Base-by-base conservation (phyloP, 1,140 invertebrate genomes). In the Leptinotarsa texana region DNA sequence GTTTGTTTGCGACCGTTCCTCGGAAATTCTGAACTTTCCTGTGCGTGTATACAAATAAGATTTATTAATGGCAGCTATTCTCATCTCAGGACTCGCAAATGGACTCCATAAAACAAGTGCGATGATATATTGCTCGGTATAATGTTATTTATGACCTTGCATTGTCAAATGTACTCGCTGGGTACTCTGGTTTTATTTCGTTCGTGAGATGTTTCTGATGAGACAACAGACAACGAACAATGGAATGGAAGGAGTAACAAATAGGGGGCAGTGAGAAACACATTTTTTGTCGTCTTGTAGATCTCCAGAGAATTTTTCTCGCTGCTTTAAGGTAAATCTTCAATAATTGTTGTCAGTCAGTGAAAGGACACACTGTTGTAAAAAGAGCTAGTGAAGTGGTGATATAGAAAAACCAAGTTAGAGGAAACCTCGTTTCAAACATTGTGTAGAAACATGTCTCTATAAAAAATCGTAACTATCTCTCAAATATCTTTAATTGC, bases 31-130 rank as follows among this genome's bases (percentile, higher is more conserved):
- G 65, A 69, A 62, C 66, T 62, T 62, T 69, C 48, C 21, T 63
- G 42, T 69, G 68, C 68, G 68, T 69, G 42, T 69, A 49, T 69
- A 66, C 63, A 69, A 69, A 69, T 51, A 69, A 69, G 68, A 69
- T 69, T 69, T 69, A 69, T 69, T 69, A 69, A 69, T 69, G 48
- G 68, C 42, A 22, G 42, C 42, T 47, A 51, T 69, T 51, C 51
- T 69, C 68, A 69, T 69, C 68, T 69, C 17, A 51, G 68, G 42
- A 69, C 68, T 49, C 68, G 48, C 68, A 69, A 69, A 69, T 69
- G 68, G 68, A 69, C 42, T 69, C 27, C 68, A 69, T 69, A 69
- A 69, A 69, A 69, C 68, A 69, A 69, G 48, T 24, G 33, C 48
- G 47, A 69, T 69, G 68, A 69, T 49, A 49, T 69, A 69, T 47